Evolutionary conservation across 2,888 invertebrate species (phyloP), one percentile per base, ranked within the genome.

Genomic region (Pseudococcus longispinus): DNA sequence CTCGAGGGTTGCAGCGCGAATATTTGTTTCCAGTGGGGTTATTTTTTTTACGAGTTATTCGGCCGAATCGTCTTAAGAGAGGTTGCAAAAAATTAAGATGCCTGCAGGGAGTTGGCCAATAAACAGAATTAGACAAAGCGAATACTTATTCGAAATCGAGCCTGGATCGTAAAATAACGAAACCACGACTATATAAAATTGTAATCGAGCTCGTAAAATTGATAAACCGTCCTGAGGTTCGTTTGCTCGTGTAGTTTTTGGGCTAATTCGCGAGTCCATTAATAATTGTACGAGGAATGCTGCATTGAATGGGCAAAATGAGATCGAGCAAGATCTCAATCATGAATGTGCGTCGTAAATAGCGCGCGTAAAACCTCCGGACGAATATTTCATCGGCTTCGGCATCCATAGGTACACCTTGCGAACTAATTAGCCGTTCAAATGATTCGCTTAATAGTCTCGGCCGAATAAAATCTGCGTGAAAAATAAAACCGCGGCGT

Each of bases 181-280:
- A 70, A 70, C 70, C 18, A 13, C 70, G 29, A 5, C 11, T 5
- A 29, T 29, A 70, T 29, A 70, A 70, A 60, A 70, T 20, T 70
- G 29, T 70, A 70, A 70, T 70, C 70, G 32, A 70, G 70, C 70
- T 70, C 70, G 70, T 70, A 70, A 70, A 70, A 29, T 70, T 70
- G 70, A 70, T 70, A 29, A 29, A 29, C 29, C 11, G 70, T 60
- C 9, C 18, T n/a, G 70, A 70, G 29, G 26, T 29, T 70, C 46
- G 46, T 2, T n/a, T 15, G n/a, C 51, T n/a, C n/a, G 51, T n/a
- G 11, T 9, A 9, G 37, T 4, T 5, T 9, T 37, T n/a, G n/a
- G 37, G 5, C 6, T n/a, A 51, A 2, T n/a, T 3, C 8, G 37
- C 18, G 51, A n/a, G 13, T 37, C 51, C 51, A 51, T 51, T n/a